Conservation (phyloP, 1,140 invertebrate species). For the Aricia agestis region DNA sequence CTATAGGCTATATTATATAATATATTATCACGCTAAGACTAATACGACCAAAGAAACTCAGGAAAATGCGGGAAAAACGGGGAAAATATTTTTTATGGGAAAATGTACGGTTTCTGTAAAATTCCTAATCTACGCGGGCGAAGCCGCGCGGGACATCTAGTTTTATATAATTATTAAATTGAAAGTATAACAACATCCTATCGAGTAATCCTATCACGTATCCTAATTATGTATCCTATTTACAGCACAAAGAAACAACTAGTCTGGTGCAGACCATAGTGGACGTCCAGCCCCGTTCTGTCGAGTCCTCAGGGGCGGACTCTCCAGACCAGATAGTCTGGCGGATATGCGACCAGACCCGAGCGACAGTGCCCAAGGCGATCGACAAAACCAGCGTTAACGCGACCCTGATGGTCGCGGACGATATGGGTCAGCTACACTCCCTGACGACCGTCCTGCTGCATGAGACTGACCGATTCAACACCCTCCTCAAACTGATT, state of each 20-base stretch:
- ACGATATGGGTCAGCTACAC: slow-evolving; percentile 78
- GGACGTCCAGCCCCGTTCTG: slow-evolving; percentile 83
- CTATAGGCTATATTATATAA: no score
- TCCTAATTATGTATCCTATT: background rate
- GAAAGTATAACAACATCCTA: no score
- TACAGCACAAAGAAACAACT: slow-evolving; percentile 83
- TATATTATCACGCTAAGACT: no score
- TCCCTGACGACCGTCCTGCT: slow-evolving; percentile 89
- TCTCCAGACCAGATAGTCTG: slow-evolving; percentile 86
- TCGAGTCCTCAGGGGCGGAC: slow-evolving; percentile 77
- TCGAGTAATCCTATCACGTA: background rate
- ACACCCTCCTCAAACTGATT: slow-evolving; percentile 84
- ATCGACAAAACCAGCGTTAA: slow-evolving; percentile 49
- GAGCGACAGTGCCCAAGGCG: slow-evolving; percentile 32
- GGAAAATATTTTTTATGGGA: no score
- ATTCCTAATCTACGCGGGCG: no score
- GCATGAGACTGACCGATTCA: slow-evolving; percentile 92
- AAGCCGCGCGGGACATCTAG: no score
- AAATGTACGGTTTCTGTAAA: no score
- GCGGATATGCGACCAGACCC: slow-evolving; percentile 82
- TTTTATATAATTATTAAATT: no score
- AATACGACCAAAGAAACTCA: no score
- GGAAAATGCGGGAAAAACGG: no score
- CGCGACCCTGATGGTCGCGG: slow-evolving; percentile 53
- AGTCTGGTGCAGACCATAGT: slow-evolving; percentile 82